Percentiles rank a stretch among this genome's conserved stretches.
Conservation (phyloP, 2,113 vertebrate genomes). For the Tichodroma muraria region DNA sequence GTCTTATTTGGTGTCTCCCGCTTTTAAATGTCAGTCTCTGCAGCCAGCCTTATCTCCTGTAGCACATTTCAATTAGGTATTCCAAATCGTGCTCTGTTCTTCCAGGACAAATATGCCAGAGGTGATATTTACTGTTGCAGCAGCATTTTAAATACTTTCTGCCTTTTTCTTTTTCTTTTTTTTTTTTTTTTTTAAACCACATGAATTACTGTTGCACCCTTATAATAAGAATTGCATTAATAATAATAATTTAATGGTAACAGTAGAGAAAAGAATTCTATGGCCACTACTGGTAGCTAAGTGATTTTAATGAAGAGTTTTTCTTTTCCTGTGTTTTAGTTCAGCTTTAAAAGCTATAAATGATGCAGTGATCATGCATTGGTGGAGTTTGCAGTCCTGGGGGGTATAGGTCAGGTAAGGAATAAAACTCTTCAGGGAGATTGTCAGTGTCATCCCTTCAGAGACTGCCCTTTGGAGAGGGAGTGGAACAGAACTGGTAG, state of each 20-base stretch:
- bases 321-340: neutral
- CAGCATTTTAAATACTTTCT: conserved; percentile 65
- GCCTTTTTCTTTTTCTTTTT: neutral
- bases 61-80: conserved; percentile 82
- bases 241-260: conserved; percentile 42
- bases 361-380: neutral
- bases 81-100: conserved; percentile 68
- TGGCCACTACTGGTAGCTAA: neutral
- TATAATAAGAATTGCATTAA: conserved; percentile 5
- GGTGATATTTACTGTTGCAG: conserved; percentile 72
- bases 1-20: conserved; percentile 63
- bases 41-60: conserved; percentile 69
- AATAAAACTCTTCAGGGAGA: neutral
- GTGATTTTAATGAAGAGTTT: conserved; percentile 34
- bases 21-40: conserved; percentile 77
- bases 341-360: neutral
- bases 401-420: neutral
- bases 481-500: neutral
- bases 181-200: neutral
- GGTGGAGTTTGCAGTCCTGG: neutral
- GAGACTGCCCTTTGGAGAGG: neutral
- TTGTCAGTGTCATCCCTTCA: too few relatives aligned
- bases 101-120: conserved; percentile 70
- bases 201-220: neutral
- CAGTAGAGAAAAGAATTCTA: neutral